These are phyloP conservation scores for Petrolisthes manimaculis DNA, from an alignment of 2,888 invertebrate genomes.

Conservation along the genomic window DNA sequence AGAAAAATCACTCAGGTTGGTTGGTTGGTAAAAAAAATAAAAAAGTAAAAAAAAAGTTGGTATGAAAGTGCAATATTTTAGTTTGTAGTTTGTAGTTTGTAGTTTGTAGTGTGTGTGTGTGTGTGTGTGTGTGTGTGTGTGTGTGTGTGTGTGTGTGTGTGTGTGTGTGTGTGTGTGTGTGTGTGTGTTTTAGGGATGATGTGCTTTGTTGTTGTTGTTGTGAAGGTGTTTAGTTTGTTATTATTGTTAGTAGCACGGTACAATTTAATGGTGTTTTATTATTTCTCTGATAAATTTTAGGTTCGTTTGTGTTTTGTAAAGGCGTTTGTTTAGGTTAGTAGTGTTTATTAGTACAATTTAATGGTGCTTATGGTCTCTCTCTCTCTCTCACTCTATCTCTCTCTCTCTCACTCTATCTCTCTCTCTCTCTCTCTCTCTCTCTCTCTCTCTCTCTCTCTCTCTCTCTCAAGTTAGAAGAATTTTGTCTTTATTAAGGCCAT, in stretches of 20 bases:
- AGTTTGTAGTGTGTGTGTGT: neutral
- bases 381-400: neutral
- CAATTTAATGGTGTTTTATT: no score
- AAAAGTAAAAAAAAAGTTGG: neutral
- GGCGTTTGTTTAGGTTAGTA: neutral
- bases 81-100: neutral
- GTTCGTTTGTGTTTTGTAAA: slow-evolving; percentile 6
- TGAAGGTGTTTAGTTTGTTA: no score
- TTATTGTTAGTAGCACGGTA: no score
- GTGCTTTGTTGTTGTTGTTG: no score
- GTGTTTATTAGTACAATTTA: neutral
- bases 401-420: neutral
- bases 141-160: slow-evolving; percentile 12
- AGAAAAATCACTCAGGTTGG: slow-evolving; percentile 54
- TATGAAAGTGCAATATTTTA: neutral
- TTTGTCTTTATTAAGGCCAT: no score
- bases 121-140: neutral
- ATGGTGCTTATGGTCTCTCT: neutral
- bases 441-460: neutral
- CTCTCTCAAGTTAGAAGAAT: neutral
- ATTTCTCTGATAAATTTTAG: neutral
- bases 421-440: neutral
- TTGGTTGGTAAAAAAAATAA: neutral
- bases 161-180: slow-evolving; percentile 31
- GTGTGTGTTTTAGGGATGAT: neutral